Evolutionary conservation across 2,113 vertebrate genomes (phyloP).

Genomic region (Microcebus ravelobensis): DNA sequence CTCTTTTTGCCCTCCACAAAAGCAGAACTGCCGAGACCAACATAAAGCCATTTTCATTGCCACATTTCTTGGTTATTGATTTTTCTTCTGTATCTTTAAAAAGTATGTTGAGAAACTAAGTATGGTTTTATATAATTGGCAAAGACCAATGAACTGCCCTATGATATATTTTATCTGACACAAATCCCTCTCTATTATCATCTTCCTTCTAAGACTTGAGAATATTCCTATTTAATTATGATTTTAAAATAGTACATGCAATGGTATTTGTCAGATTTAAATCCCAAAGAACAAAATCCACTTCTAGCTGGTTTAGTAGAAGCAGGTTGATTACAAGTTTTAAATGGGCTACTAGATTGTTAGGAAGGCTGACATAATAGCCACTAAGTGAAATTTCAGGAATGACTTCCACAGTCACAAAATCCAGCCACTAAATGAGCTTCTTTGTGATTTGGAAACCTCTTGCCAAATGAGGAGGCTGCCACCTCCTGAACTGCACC

Average conservation of each 20-base stretch:
- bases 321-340: not conserved
- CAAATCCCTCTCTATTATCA: not conserved
- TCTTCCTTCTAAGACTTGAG: conserved; percentile 22
- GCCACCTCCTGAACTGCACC: not conserved
- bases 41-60: not conserved
- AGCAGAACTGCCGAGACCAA: not conserved
- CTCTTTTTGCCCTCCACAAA: not conserved
- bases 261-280: not conserved
- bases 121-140: not conserved
- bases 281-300: not conserved
- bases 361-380: not conserved
- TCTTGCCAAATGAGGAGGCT: not conserved
- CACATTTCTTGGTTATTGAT: conserved; percentile 4
- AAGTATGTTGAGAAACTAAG: not conserved
- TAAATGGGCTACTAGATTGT: not conserved
- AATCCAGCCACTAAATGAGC: not conserved
- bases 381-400: not conserved
- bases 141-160: conserved; percentile 28
- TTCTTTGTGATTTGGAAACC: not conserved
- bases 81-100: conserved; percentile 40
- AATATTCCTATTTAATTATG: conserved; percentile 22
- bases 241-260: not conserved
- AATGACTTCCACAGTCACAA: not conserved
- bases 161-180: not conserved
- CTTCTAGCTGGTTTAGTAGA: not conserved